phyloP scores from a whole-genome alignment of 2,797 vertebrate genomes.

The Morus bassanus region DNA sequence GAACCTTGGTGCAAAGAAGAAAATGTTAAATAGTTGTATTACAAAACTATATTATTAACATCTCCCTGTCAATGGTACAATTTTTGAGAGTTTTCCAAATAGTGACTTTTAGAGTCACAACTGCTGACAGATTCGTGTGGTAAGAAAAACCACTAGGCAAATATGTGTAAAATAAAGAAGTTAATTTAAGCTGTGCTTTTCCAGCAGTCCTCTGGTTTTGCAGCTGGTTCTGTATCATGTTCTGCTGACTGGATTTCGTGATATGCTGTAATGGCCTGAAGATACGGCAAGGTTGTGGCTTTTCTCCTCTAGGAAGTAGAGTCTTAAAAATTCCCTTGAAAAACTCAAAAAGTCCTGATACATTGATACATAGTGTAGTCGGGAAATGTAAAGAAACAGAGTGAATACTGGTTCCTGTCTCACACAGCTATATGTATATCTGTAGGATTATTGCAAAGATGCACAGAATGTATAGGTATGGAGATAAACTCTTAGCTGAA shows the following conservation, averaged over 20 bases:
- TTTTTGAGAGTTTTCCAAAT: background rate
- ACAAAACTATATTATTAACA: background rate
- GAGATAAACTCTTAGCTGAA: background rate
- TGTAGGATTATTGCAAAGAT: background rate
- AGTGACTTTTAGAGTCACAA: background rate
- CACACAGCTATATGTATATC: rapidly evolving
- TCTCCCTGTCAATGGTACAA: background rate
- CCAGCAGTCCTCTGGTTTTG: background rate
- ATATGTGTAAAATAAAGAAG: background rate
- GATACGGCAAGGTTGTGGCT: background rate
- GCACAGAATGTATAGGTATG: background rate
- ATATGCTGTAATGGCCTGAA: background rate
- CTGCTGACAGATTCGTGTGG: background rate
- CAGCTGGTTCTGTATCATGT: background rate
- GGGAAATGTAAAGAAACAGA: background rate
- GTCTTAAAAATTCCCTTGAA: background rate
- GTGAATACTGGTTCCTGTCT: background rate
- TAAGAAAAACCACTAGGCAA: background rate
- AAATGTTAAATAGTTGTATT: background rate
- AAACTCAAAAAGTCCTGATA: background rate
- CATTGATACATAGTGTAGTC: rapidly evolving
- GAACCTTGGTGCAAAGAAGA: background rate
- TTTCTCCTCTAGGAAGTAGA: background rate
- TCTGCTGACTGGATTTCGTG: background rate
- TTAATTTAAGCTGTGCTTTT: background rate